A percentile compares a stretch with the other conserved stretches of the same genome.
phyloP scores from a whole-genome alignment of 1,140 invertebrate species.

The Chelonus insularis region DNA sequence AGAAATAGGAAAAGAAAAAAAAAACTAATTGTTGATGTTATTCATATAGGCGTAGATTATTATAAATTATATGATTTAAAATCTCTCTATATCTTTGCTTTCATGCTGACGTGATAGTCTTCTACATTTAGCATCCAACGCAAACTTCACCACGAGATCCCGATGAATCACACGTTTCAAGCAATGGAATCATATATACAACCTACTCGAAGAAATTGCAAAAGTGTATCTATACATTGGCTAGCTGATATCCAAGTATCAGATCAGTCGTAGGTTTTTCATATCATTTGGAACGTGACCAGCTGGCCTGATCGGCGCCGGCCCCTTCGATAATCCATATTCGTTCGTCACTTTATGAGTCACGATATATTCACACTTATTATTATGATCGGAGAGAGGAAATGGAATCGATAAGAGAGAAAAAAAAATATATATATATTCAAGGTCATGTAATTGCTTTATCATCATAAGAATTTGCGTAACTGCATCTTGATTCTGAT shows the following conservation, averaged over 20 bases:
- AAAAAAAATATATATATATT: not conserved
- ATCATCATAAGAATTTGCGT: constrained; percentile 13
- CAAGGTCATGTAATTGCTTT: not conserved
- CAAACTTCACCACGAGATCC: constrained; percentile 18
- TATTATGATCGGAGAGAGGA: not conserved
- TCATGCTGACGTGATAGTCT: constrained; percentile 24
- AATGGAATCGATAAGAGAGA: not conserved
- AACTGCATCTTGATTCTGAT: constrained; percentile 1
- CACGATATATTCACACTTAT: constrained; percentile 4
- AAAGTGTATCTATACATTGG: not conserved
- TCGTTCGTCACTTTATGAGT: constrained; percentile 15
- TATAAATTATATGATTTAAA: not conserved
- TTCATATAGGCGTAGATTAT: not conserved
- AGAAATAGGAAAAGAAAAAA: too few relatives aligned
- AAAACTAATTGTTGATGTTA: too few relatives aligned
- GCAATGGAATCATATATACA: constrained; percentile 6
- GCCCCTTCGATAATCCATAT: constrained; percentile 14
- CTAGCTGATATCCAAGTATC: too few relatives aligned
- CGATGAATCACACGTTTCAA: constrained; percentile 21
- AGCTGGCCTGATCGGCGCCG: constrained; percentile 10
- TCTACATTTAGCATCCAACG: constrained; percentile 24
- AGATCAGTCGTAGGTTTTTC: constrained; percentile 1
- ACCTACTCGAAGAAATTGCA: not conserved
- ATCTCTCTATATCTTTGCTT: not conserved
- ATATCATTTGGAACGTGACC: constrained; percentile 23